Conservation (phyloP, 2,113 vertebrate genomes). For the Halichoeres trimaculatus region DNA sequence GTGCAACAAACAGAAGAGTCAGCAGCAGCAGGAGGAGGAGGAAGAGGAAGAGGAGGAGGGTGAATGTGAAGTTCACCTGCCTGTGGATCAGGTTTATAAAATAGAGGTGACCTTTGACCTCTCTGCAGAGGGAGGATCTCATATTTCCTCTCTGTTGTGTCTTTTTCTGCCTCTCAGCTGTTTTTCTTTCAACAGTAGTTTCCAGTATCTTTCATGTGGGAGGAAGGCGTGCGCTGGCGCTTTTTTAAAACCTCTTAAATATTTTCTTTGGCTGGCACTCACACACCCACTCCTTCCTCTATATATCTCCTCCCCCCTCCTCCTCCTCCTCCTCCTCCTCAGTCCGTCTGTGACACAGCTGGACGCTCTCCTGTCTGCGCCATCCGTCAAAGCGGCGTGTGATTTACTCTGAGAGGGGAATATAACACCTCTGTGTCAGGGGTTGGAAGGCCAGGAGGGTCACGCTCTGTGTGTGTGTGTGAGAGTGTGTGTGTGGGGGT, state of each 20-base stretch:
- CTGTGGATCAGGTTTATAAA: not conserved
- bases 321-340: constrained; percentile 1
- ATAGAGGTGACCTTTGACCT: constrained; percentile 23
- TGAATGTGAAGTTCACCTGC: constrained; percentile 11
- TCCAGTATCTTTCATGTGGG: constrained; percentile 67
- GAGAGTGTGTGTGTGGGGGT: not conserved
- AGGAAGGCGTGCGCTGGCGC: constrained; percentile 41
- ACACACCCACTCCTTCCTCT: not conserved
- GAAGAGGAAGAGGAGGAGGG: not conserved
- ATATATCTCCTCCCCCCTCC: not conserved
- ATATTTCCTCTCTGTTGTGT: constrained; percentile 5
- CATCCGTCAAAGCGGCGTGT: constrained; percentile 18
- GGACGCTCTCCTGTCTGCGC: constrained; percentile 25
- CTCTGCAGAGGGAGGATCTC: not conserved
- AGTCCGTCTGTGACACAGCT: constrained; percentile 46
- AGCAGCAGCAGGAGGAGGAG: not conserved
- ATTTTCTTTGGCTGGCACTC: constrained; percentile 67
- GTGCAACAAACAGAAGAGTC: not conserved
- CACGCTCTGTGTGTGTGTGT: not conserved
- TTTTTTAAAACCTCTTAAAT: constrained; percentile 63
- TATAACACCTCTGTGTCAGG: constrained; percentile 34
- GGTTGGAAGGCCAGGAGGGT: not conserved
- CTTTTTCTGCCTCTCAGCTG: constrained; percentile 42
- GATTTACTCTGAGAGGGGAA: constrained; percentile 28
- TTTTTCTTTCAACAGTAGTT: constrained; percentile 54